A percentile compares a stretch with the other conserved stretches of the same genome.
These are phyloP conservation scores for Anguilla japonica DNA, from an alignment of 2,113 vertebrate species.

Conservation along the genomic window DNA sequence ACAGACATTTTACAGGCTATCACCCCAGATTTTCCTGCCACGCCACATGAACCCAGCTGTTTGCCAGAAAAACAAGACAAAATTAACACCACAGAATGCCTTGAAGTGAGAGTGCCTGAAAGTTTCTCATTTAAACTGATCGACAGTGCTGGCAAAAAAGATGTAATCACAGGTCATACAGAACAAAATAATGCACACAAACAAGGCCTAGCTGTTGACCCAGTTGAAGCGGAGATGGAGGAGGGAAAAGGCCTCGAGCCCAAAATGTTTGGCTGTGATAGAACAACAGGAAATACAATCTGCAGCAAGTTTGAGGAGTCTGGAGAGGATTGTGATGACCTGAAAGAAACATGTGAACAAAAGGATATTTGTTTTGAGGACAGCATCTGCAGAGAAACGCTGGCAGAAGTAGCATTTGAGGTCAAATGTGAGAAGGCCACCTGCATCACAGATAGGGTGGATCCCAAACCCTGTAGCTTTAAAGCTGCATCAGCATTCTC, in stretches of 20 bases:
- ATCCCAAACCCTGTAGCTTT: constrained; percentile 45
- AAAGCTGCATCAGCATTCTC: constrained; percentile 41
- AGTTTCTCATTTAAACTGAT: constrained; percentile 36
- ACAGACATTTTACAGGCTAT: constrained; percentile 62
- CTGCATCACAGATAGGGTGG: constrained; percentile 43
- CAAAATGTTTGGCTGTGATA: constrained; percentile 36
- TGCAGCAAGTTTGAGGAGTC: constrained; percentile 36
- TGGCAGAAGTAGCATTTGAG: constrained; percentile 53
- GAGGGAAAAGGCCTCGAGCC: constrained; percentile 41
- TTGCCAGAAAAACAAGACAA: constrained; percentile 45
- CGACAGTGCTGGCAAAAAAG: constrained; percentile 40
- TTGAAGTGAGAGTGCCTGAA: constrained; percentile 32
- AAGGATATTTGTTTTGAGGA: constrained; percentile 42
- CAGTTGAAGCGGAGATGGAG: constrained; percentile 34
- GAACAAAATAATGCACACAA: constrained; percentile 36
- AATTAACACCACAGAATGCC: constrained; percentile 35
- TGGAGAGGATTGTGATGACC: constrained; percentile 31
- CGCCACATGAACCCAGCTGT: constrained; percentile 36
- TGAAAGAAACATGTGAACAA: constrained; percentile 49
- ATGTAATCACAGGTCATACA: constrained; percentile 17
- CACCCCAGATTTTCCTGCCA: constrained; percentile 65
- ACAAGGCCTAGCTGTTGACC: constrained; percentile 37
- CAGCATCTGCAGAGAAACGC: constrained; percentile 51
- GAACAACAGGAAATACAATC: constrained; percentile 28
- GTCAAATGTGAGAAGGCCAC: constrained; percentile 64